phyloP scores from a whole-genome alignment of 2,888 invertebrate species.

The Xestia xanthographa region DNA sequence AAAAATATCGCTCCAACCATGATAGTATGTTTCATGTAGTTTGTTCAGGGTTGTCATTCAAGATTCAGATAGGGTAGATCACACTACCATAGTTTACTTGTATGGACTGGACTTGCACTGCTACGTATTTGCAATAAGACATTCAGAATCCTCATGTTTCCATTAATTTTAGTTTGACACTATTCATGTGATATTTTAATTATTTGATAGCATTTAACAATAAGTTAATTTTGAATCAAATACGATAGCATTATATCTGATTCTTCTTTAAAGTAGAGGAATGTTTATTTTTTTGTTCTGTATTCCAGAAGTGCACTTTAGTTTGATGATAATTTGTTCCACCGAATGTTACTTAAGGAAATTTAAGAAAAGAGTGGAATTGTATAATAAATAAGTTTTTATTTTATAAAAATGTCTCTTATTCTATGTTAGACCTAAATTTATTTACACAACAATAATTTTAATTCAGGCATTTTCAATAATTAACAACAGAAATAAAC shows the following conservation, averaged over 20 bases:
- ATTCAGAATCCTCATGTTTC: conserved; percentile 58
- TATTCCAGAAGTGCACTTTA: conserved; percentile 60
- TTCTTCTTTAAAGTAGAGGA: conserved; percentile 51
- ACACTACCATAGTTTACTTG: background rate
- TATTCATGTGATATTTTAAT: conserved; percentile 71
- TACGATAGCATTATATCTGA: conserved; percentile 48
- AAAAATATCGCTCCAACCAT: background rate
- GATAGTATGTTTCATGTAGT: conserved; percentile 5
- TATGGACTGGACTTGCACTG: conserved; percentile 30
- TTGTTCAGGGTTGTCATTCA: conserved; percentile 17
- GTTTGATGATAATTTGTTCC: conserved; percentile 64
- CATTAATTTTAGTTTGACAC: conserved; percentile 66
- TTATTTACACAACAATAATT: conserved; percentile 82
- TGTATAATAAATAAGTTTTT: conserved; percentile 88
- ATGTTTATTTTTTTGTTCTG: conserved; percentile 65
- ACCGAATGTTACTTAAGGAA: conserved; percentile 59
- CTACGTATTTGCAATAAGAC: conserved; percentile 24
- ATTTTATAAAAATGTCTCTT: conserved; percentile 83
- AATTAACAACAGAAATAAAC: conserved; percentile 64
- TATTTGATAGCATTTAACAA: conserved; percentile 56
- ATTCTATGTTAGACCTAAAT: conserved; percentile 79
- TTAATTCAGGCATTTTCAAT: conserved; percentile 66
- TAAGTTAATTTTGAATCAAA: conserved; percentile 60
- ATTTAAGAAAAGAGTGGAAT: conserved; percentile 60
- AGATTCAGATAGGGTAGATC: conserved; percentile 9